phyloP scores from a whole-genome alignment of 2,888 invertebrate species.

The Dolomedes plantarius region DNA sequence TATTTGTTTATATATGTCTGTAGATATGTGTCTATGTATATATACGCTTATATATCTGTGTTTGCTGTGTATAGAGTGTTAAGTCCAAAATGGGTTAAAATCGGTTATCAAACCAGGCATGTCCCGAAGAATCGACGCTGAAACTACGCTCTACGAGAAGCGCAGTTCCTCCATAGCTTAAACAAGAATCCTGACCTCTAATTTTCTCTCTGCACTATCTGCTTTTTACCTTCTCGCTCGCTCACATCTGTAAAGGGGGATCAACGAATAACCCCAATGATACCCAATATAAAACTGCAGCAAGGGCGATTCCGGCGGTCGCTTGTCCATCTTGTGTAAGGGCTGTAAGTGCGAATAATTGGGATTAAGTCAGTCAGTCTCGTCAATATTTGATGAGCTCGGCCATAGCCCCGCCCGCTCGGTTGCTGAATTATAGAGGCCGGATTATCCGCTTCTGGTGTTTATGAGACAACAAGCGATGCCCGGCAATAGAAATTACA shows the following conservation, averaged over 20 bases:
- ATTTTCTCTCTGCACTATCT: neutral
- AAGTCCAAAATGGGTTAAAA: no score
- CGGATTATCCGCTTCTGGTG: constrained; percentile 22
- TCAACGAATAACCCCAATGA: constrained; percentile 41
- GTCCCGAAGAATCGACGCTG: no score
- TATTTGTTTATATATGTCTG: no score
- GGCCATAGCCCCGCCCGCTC: neutral
- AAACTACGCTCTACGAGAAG: no score
- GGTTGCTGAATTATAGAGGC: constrained; percentile 56
- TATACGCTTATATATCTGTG: no score
- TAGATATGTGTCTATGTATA: no score
- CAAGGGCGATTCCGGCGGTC: constrained; percentile 23
- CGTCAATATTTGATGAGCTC: constrained; percentile 61
- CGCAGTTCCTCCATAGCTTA: no score
- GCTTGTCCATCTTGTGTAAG: constrained; percentile 37
- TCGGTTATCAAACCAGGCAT: no score
- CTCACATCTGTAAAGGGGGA: constrained; percentile 45
- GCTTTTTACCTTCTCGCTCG: neutral
- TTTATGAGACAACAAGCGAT: constrained; percentile 61
- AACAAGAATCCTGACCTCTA: constrained; percentile 21
- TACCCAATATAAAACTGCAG: constrained; percentile 39
- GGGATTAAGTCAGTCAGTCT: constrained; percentile 65
- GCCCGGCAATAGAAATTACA: neutral
- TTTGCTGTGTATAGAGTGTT: no score
- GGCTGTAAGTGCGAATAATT: constrained; percentile 67